These are phyloP conservation scores for Aphis gossypii DNA, from an alignment of 1,140 invertebrate species.

Conservation along the genomic window DNA sequence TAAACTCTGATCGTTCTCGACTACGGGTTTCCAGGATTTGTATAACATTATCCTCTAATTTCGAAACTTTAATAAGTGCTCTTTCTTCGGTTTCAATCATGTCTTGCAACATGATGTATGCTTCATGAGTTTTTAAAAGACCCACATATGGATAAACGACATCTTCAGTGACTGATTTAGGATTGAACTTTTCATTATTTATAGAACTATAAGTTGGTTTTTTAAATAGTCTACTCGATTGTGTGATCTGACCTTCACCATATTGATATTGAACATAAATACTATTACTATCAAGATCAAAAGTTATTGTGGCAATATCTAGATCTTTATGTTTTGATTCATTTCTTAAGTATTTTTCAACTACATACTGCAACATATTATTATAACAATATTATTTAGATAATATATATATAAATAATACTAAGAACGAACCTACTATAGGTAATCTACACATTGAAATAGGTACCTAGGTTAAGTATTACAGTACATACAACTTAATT, in stretches of 20 bases:
- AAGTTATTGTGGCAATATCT: constrained; percentile 73
- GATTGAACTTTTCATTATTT: background rate
- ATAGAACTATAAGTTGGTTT: constrained; percentile 68
- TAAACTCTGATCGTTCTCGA: background rate
- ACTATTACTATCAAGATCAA: constrained; percentile 69
- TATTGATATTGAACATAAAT: constrained; percentile 77
- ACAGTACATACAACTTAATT: too few species aligned
- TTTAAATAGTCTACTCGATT: constrained; percentile 71
- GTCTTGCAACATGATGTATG: constrained; percentile 34
- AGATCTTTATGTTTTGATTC: constrained; percentile 66
- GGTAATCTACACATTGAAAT: too few species aligned
- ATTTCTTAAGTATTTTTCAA: constrained; percentile 72
- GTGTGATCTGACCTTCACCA: constrained; percentile 71
- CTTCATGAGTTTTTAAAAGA: background rate
- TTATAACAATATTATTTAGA: too few species aligned
- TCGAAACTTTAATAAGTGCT: background rate
- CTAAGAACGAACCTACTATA: too few species aligned
- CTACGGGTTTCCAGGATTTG: background rate
- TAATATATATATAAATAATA: too few species aligned
- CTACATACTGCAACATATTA: constrained; percentile 66
- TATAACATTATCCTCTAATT: background rate
- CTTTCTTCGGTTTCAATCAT: background rate
- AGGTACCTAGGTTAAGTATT: too few species aligned
- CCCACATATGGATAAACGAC: constrained; percentile 31
- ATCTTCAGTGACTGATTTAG: background rate